These are phyloP conservation scores for Oncorhynchus keta DNA, from an alignment of 2,113 vertebrate genomes.

Conservation along the genomic window DNA sequence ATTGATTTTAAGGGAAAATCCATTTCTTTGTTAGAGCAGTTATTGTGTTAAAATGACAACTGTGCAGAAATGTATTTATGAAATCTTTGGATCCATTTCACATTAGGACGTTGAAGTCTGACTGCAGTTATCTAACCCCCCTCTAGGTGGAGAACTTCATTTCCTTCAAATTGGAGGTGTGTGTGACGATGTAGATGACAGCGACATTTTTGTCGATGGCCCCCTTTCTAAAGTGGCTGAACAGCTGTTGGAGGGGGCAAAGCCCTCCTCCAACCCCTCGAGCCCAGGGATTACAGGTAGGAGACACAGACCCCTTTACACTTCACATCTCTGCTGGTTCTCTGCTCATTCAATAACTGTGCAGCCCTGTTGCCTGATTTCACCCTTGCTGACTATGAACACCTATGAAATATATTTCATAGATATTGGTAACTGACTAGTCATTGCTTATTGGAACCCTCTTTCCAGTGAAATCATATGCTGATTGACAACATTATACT, in stretches of 20 bases:
- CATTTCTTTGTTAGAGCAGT: not conserved
- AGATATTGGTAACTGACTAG: not conserved
- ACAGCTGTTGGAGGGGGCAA: conserved; percentile 88
- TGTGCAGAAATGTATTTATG: too few species aligned
- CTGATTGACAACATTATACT: not conserved
- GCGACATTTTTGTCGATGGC: conserved; percentile 97
- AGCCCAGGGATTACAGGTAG: conserved; percentile 96
- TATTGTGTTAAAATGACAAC: too few species aligned
- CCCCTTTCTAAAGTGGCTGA: conserved; percentile 92
- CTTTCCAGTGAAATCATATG: not conserved
- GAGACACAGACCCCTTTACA: not conserved
- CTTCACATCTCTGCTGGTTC: not conserved
- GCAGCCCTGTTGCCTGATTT: not conserved
- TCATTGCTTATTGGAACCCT: not conserved
- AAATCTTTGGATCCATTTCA: too few species aligned
- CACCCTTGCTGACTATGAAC: not conserved
- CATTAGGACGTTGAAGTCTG: not conserved
- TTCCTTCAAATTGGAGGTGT: conserved; percentile 99
- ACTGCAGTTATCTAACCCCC: not conserved
- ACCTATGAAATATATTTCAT: not conserved
- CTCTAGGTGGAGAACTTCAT: conserved; percentile 97
- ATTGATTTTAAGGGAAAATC: not conserved
- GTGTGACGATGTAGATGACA: conserved; percentile 94
- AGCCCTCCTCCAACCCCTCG: conserved; percentile 92
- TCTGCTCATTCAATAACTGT: not conserved